Evolutionary conservation across 2,113 vertebrate genomes (phyloP).

Genomic region (Mormoops blainvillei): DNA sequence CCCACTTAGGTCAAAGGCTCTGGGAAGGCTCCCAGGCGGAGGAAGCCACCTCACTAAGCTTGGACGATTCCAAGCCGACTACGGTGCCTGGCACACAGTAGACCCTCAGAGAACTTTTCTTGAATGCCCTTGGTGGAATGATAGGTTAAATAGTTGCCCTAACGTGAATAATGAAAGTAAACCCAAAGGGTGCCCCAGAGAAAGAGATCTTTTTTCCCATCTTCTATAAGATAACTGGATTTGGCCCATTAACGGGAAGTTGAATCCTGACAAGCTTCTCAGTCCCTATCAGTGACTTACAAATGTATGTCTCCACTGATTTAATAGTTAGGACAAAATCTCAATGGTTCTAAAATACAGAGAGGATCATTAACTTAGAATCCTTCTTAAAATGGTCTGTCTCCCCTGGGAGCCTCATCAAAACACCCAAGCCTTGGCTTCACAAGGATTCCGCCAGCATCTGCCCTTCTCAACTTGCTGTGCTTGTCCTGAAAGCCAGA

Average conservation of each 20-base stretch:
- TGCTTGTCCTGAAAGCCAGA: background rate
- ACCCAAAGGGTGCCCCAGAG: background rate
- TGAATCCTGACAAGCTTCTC: background rate
- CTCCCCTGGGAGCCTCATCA: background rate
- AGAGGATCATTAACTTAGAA: background rate
- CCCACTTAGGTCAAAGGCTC: background rate
- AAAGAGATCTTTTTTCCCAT: background rate
- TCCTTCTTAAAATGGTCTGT: background rate
- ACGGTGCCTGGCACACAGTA: background rate
- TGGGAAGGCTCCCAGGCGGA: background rate
- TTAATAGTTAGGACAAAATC: background rate
- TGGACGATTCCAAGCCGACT: background rate
- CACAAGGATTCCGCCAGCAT: rapidly evolving
- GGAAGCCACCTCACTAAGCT: background rate
- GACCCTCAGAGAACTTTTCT: background rate
- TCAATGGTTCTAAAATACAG: background rate
- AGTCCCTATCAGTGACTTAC: background rate
- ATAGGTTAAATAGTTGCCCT: background rate
- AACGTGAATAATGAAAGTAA: background rate
- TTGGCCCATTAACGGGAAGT: background rate
- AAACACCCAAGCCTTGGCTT: background rate
- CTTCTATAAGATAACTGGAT: background rate
- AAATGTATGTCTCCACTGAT: background rate
- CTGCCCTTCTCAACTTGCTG: background rate
- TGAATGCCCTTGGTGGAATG: background rate